Conservation (phyloP, 92 coral and sea anemone species). For the Umimayanthus kanabou region DNA sequence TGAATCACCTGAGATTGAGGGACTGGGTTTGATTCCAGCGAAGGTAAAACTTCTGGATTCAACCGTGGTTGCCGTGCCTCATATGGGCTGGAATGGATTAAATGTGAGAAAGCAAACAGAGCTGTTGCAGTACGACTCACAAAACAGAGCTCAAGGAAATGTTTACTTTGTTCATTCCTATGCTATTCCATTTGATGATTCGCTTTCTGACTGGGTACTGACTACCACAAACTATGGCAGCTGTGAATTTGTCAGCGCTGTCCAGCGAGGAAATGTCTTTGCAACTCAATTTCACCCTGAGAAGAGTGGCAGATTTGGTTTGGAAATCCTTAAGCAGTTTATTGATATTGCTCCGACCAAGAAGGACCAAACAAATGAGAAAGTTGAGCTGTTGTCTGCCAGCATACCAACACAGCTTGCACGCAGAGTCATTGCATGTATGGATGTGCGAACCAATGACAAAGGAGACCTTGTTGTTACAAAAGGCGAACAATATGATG, state of each 20-base stretch:
- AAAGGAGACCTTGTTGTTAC: slow-evolving; percentile 62
- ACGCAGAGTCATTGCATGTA: slow-evolving; percentile 54
- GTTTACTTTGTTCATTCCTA: slow-evolving; percentile 66
- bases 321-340: slow-evolving; percentile 45
- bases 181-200: slow-evolving; percentile 41
- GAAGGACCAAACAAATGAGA: not conserved
- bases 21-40: slow-evolving; percentile 50
- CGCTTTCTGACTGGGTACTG: slow-evolving; percentile 47
- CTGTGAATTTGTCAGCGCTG: slow-evolving; percentile 54
- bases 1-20: slow-evolving; percentile 56
- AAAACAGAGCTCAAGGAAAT: slow-evolving; percentile 34
- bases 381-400: slow-evolving; percentile 22
- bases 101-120: slow-evolving; percentile 43
- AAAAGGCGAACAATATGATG: slow-evolving; percentile 68
- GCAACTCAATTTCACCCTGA: slow-evolving; percentile 71
- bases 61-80: slow-evolving; percentile 56
- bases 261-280: slow-evolving; percentile 50
- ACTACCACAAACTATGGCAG: slow-evolving; percentile 57
- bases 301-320: slow-evolving; percentile 57
- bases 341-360: slow-evolving; percentile 29
- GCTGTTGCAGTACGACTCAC: slow-evolving; percentile 36
- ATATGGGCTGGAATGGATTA: slow-evolving; percentile 68
- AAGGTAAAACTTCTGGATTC: slow-evolving; percentile 20
- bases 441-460: slow-evolving; percentile 61
- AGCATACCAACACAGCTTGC: slow-evolving; percentile 51